Evolutionary conservation across 2,113 vertebrate species (phyloP).

Genomic region (Gallinago media): DNA sequence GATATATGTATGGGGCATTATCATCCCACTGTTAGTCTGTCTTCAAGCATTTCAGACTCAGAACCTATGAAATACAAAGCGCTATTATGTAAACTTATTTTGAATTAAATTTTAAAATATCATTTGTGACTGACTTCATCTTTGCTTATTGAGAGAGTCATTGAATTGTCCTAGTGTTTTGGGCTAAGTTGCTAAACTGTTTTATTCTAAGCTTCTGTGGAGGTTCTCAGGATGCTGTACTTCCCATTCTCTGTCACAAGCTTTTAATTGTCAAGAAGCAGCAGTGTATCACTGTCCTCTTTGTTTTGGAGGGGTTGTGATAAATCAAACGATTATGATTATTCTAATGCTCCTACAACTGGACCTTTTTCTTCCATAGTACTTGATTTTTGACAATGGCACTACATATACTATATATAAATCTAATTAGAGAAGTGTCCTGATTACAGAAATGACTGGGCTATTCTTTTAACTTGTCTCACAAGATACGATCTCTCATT

Average conservation of each 20-base stretch:
- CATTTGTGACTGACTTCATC: not conserved
- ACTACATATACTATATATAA: not conserved
- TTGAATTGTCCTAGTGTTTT: not conserved
- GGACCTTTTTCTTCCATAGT: not conserved
- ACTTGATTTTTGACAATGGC: not conserved
- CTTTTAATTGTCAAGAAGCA: not conserved
- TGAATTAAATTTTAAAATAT: not conserved
- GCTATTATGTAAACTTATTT: rapidly evolving
- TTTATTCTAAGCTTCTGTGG: not conserved
- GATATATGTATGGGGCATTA: not conserved
- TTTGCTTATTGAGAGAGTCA: not conserved
- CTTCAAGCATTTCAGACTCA: not conserved
- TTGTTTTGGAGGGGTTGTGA: not conserved
- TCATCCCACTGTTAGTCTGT: not conserved
- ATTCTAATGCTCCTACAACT: not conserved
- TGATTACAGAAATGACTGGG: not conserved
- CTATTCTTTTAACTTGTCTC: not conserved
- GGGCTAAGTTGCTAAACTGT: not conserved
- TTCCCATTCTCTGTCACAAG: not conserved
- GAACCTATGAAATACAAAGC: not conserved
- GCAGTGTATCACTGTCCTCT: not conserved
- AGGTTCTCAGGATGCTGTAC: not conserved
- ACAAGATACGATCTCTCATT: not conserved
- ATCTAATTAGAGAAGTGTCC: not conserved
- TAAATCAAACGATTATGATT: not conserved